A percentile compares a stretch with the other conserved stretches of the same genome.
Conservation (phyloP, 2,888 invertebrate species). For the Meliscaeva auricollis region DNA sequence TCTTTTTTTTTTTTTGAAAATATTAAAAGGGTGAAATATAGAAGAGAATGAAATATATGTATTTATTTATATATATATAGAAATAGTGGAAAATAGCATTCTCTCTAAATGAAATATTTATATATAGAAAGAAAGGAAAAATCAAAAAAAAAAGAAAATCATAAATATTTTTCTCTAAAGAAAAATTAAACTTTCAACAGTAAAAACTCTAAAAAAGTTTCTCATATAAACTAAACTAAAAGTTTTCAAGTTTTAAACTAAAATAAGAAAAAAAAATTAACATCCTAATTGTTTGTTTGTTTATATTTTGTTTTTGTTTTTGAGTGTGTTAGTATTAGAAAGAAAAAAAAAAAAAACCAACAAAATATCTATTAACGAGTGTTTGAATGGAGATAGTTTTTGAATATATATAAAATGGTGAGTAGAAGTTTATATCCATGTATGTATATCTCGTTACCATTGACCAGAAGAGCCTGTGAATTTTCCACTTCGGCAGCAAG, state of each 20-base stretch:
- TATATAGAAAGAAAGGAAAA: slow-evolving; percentile 38
- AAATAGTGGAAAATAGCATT: slow-evolving; percentile 75
- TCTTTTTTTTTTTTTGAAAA: slow-evolving; percentile 55
- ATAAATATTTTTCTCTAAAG: slow-evolving; percentile 57
- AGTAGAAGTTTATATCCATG: slow-evolving; percentile 60
- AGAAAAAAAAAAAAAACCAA: neutral
- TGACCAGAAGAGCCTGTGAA: slow-evolving; percentile 90
- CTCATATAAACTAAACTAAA: slow-evolving; percentile 55
- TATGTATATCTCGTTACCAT: slow-evolving; percentile 90
- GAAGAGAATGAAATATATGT: slow-evolving; percentile 73
- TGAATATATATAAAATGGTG: neutral
- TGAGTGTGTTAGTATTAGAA: slow-evolving; percentile 34
- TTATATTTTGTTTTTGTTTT: slow-evolving; percentile 20
- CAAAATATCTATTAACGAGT: slow-evolving; percentile 47
- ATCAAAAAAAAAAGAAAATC: slow-evolving; percentile 34
- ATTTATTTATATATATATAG: slow-evolving; percentile 65
- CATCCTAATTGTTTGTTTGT: slow-evolving; percentile 53
- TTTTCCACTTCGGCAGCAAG: slow-evolving; percentile 90
- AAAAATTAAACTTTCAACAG: slow-evolving; percentile 62
- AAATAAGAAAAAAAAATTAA: slow-evolving; percentile 25
- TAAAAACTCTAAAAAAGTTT: slow-evolving; percentile 66
- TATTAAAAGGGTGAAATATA: slow-evolving; percentile 73
- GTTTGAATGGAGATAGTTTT: slow-evolving; percentile 48
- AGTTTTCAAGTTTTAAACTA: slow-evolving; percentile 31
- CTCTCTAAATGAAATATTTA: slow-evolving; percentile 72